phyloP scores from a whole-genome alignment of 2,888 invertebrate species.

The Halictus quadricinctus region DNA sequence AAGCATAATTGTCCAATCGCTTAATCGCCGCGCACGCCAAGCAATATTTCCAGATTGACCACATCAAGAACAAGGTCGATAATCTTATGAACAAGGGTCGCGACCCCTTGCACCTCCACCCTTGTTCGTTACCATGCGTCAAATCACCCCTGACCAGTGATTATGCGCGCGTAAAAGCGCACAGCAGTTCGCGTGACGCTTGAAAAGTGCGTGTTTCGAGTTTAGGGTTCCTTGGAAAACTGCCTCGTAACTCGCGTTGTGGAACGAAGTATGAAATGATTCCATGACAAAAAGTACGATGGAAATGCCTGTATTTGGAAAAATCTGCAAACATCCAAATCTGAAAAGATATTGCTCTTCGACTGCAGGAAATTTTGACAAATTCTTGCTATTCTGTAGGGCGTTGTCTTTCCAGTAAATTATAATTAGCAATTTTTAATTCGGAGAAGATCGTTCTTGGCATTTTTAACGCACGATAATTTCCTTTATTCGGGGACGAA shows the following conservation, averaged over 20 bases:
- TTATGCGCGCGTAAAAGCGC: constrained; percentile 29
- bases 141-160: constrained; percentile 2
- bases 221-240: not conserved
- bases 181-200: constrained; percentile 33
- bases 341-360: too few relatives aligned
- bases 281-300: not conserved
- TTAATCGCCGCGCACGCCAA: not conserved
- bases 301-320: not conserved
- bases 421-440: not conserved
- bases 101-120: not conserved
- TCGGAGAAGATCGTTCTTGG: too few relatives aligned
- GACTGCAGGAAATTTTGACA: not conserved
- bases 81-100: constrained; percentile 9
- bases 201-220: constrained; percentile 35
- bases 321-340: too few relatives aligned
- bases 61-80: constrained; percentile 12
- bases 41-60: constrained; percentile 16
- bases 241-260: not conserved
- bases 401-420: not conserved
- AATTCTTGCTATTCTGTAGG: too few relatives aligned
- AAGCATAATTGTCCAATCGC: constrained; percentile 6
- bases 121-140: constrained; percentile 18
- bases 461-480: not conserved
- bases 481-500: not conserved
- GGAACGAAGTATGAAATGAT: not conserved